A percentile compares a stretch with the other conserved stretches of the same genome.
Evolutionary conservation across 2,888 invertebrate genomes (phyloP).

Genomic region (Sialis fuliginosa): DNA sequence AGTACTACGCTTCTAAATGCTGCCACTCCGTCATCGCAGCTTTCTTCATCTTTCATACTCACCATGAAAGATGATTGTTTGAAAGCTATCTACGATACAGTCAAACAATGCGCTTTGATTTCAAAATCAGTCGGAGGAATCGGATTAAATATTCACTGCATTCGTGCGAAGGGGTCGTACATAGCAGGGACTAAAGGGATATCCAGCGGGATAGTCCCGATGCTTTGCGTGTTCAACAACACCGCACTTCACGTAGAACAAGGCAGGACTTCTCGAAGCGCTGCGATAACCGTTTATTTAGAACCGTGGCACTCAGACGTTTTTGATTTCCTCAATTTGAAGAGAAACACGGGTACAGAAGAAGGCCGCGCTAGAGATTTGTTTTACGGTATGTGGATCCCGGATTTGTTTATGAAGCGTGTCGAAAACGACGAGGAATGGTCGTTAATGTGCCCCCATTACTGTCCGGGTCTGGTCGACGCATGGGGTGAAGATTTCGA

Average conservation of each 20-base stretch:
- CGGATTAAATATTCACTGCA: conserved; percentile 40
- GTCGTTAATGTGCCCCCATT: conserved; percentile 43
- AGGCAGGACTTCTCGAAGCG: conserved; percentile 42
- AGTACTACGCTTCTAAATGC: conserved; percentile 45
- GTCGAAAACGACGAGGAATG: conserved; percentile 31
- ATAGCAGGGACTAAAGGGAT: conserved; percentile 42
- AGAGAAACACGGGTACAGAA: conserved; percentile 41
- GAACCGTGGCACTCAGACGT: conserved; percentile 49
- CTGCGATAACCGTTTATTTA: conserved; percentile 44
- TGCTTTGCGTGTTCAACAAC: conserved; percentile 40
- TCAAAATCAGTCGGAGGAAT: conserved; percentile 45
- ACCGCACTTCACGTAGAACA: conserved; percentile 42
- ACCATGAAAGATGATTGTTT: conserved; percentile 41
- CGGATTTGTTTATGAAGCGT: conserved; percentile 43
- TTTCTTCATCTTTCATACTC: conserved; percentile 37
- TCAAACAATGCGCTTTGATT: conserved; percentile 39
- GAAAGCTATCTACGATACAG: conserved; percentile 37
- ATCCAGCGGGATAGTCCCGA: conserved; percentile 43
- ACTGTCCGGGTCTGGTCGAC: conserved; percentile 32
- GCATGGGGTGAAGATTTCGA: conserved; percentile 44
- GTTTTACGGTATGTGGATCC: conserved; percentile 44
- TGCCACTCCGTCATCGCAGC: conserved; percentile 35
- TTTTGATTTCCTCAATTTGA: conserved; percentile 37
- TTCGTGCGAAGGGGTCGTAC: conserved; percentile 35
- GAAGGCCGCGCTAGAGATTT: conserved; percentile 39